Evolutionary conservation across 2,113 vertebrate genomes (phyloP), one percentile per base, ranked within the genome.

Genomic region (Datnioides undecimradiatus): DNA sequence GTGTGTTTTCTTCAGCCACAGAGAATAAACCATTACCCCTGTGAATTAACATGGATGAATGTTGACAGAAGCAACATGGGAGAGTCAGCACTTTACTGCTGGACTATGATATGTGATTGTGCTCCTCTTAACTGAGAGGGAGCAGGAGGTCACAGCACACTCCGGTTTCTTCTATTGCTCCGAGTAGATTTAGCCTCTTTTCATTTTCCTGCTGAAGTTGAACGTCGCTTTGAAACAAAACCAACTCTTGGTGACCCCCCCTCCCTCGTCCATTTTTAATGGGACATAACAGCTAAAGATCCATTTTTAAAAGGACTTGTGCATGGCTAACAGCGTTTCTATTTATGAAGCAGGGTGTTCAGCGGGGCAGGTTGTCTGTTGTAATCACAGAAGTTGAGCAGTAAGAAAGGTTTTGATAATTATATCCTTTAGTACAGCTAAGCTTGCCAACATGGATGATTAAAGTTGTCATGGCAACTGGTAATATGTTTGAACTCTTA

Each of bases 251-350:
- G 5, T 83, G 90, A 91, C 87, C 87, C 70, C 70, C 25, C 34
- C 34, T 73, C 14, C n/a, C 31, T 78, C 43, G 31, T 93, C 59
- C 52, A 93, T 92, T 88, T 83, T 91, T 91, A 73, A 92, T 90
- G 60, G 29, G 31, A 80, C 10, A 38, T 79, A 85, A 87, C 83
- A 14, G 79, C 62, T 79, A 84, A 78, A 71, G 76, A 87, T 87
- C 45, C 23, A 84, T 45, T 88, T 87, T 90, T 88, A 80, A 91
- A 85, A 67, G 36, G 65, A 54, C 13, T 31, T 66, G 43, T 34
- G 62, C 64, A 54, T 74, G 11, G 14, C 73, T 71, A 40, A 79
- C 74, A 60, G 70, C 34, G 14, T 73, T 83, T 80, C 67, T 84
- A 79, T 79, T 85, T 76, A 73, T 70, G 34, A 80, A 55, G 55